Evolutionary conservation across 2,888 invertebrate species (phyloP).

Genomic region (Parthenolecanium corni): DNA sequence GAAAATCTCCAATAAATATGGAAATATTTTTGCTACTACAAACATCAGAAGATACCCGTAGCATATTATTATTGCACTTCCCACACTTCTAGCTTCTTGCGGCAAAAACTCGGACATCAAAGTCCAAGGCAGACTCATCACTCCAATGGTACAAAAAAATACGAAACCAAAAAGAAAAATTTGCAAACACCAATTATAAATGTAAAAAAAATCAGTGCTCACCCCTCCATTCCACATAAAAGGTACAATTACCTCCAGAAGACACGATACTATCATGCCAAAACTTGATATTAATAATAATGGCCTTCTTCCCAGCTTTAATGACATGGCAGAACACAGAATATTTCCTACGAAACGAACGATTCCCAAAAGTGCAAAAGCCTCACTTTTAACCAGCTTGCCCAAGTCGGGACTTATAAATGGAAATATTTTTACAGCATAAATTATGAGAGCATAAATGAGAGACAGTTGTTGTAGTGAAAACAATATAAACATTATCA

Average conservation of each 20-base stretch:
- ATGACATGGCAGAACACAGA: slow-evolving; percentile 42
- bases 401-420: slow-evolving; percentile 37
- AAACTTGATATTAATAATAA: slow-evolving; percentile 43
- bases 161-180: slow-evolving; percentile 45
- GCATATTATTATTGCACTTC: slow-evolving; percentile 45
- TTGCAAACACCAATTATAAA: slow-evolving; percentile 38
- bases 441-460: slow-evolving; percentile 48
- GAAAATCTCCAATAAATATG: slow-evolving; percentile 40
- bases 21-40: slow-evolving; percentile 44
- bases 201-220: not conserved
- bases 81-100: slow-evolving; percentile 43
- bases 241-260: not conserved
- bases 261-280: slow-evolving; percentile 41
- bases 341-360: slow-evolving; percentile 46
- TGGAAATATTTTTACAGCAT: slow-evolving; percentile 45
- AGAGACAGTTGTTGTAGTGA: slow-evolving; percentile 46
- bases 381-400: not conserved
- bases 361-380: slow-evolving; percentile 38
- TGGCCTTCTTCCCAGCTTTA: slow-evolving; percentile 42
- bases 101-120: slow-evolving; percentile 46
- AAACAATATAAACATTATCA: slow-evolving; percentile 42
- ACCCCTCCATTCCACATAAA: too few species aligned
- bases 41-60: slow-evolving; percentile 47
- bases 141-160: slow-evolving; percentile 44
- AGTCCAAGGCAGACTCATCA: slow-evolving; percentile 49